A percentile compares a stretch with the other conserved stretches of the same genome.
Conservation (phyloP, 92 coral and sea anemone genomes). For the Epizoanthus fatuus region DNA sequence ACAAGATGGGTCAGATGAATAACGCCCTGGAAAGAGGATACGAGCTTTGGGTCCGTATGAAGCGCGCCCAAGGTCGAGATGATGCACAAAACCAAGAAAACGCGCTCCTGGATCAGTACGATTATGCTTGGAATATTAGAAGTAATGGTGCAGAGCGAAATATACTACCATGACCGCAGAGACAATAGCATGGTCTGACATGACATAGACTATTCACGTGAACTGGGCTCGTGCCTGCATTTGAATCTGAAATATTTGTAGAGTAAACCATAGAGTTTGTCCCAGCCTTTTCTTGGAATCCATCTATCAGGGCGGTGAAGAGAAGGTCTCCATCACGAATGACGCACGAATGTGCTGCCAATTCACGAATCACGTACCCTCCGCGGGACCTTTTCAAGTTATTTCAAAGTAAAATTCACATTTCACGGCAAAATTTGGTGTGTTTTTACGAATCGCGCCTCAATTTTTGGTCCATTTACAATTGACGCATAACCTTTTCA, state of each 20-base stretch:
- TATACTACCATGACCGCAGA: not conserved
- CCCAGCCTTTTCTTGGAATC: no score
- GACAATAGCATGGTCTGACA: not conserved
- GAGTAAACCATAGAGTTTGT: no score
- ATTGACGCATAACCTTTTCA: no score
- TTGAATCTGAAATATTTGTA: not conserved
- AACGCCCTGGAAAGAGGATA: slow-evolving; percentile 52
- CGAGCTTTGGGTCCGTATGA: slow-evolving; percentile 75
- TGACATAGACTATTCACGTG: not conserved
- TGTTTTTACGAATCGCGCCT: no score
- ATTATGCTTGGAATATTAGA: slow-evolving; percentile 7
- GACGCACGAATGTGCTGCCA: no score
- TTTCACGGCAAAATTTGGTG: no score
- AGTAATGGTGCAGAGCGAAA: not conserved
- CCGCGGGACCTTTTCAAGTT: no score
- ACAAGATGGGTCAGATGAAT: slow-evolving; percentile 49
- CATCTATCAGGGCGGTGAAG: no score
- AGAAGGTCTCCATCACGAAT: no score
- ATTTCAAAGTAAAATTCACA: no score
- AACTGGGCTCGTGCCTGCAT: not conserved
- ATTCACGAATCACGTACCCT: no score
- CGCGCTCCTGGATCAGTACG: not conserved
- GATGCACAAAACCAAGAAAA: slow-evolving; percentile 23
- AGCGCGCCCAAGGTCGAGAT: not conserved
- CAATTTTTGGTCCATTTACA: no score